A percentile compares a stretch with the other conserved stretches of the same genome.
phyloP scores from a whole-genome alignment of 2,113 vertebrate genomes.

The Bostrychus sinensis region DNA sequence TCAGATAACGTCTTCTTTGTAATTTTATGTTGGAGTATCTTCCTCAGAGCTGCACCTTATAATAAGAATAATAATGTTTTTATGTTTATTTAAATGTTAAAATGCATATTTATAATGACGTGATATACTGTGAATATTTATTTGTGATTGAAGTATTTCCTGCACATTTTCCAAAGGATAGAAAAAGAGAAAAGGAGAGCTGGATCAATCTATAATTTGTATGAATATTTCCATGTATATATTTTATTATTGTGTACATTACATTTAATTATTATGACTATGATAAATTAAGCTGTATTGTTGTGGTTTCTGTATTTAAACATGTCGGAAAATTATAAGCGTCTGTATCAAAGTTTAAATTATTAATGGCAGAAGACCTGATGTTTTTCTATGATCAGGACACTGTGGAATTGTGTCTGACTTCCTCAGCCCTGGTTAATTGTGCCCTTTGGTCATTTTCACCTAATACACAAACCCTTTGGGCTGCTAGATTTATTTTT shows the following conservation, averaged over 20 bases:
- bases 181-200: slow-evolving; percentile 71
- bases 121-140: slow-evolving; percentile 62
- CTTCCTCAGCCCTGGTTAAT: slow-evolving; percentile 68
- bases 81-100: slow-evolving; percentile 51
- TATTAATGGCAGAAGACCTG: slow-evolving; percentile 69
- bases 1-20: background rate
- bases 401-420: slow-evolving; percentile 65
- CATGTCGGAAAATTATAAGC: slow-evolving; percentile 76
- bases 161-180: slow-evolving; percentile 64
- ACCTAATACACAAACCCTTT: slow-evolving; percentile 60
- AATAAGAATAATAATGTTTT: slow-evolving; percentile 29
- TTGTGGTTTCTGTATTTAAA: slow-evolving; percentile 82
- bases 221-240: slow-evolving; percentile 82
- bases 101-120: slow-evolving; percentile 47
- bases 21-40: slow-evolving; percentile 16
- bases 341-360: slow-evolving; percentile 77
- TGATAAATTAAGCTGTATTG: slow-evolving; percentile 82
- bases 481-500: slow-evolving; percentile 72
- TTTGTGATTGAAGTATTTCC: slow-evolving; percentile 55
- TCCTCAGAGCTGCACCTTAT: slow-evolving; percentile 29
- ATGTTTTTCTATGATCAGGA: slow-evolving; percentile 71
- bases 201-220: slow-evolving; percentile 73
- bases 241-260: slow-evolving; percentile 85
- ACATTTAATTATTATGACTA: slow-evolving; percentile 80
- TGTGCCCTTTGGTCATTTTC: slow-evolving; percentile 76